Conservation (phyloP, 1,140 invertebrate species). For the Archegozetes longisetosus region DNA sequence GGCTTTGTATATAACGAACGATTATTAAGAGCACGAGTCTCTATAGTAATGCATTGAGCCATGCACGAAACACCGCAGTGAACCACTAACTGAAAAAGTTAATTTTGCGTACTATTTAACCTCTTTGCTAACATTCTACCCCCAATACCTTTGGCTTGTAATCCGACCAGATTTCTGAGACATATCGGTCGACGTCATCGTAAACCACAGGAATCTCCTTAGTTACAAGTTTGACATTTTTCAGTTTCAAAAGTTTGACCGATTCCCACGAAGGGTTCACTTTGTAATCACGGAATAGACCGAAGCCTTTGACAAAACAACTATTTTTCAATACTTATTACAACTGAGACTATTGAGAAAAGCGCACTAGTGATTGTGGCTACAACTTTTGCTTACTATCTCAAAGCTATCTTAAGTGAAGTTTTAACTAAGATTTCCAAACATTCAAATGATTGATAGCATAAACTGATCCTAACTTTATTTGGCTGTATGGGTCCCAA, state of each 20-base stretch:
- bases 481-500: too few relatives aligned
- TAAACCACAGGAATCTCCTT: constrained; percentile 13
- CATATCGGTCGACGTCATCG: background rate
- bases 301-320: constrained; percentile 11
- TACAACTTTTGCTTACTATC: too few relatives aligned
- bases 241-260: background rate
- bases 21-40: background rate
- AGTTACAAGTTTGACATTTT: constrained; percentile 8
- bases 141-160: constrained; percentile 12
- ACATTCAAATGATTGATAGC: too few relatives aligned
- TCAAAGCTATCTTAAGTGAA: too few relatives aligned
- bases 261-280: constrained; percentile 17
- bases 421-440: too few relatives aligned
- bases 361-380: too few relatives aligned
- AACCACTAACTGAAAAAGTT: constrained; percentile 9
- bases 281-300: constrained; percentile 10
- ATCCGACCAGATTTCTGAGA: constrained; percentile 7
- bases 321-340: too few relatives aligned
- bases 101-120: too few relatives aligned
- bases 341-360: too few relatives aligned
- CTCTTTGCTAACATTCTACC: too few relatives aligned
- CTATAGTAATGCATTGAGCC: constrained; percentile 6
- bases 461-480: too few relatives aligned
- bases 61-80: constrained; percentile 11
- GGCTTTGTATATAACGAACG: background rate